Percentiles rank a stretch among this genome's conserved stretches.
Conservation (phyloP, 2,797 vertebrate species). For the Cebuella pygmaea region DNA sequence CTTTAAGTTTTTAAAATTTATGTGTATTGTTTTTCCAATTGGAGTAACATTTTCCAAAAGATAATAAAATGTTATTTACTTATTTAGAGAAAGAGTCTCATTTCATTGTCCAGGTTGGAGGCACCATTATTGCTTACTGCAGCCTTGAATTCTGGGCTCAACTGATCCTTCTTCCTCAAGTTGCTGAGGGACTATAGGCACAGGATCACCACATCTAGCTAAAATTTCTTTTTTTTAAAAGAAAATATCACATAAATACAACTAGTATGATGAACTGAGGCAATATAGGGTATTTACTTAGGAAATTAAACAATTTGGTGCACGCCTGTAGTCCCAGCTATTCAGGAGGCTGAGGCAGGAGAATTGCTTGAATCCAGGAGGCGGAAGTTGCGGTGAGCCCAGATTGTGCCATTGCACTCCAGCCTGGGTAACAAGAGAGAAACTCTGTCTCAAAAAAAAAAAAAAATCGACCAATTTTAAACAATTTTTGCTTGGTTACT, state of each 20-base stretch:
- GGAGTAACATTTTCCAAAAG: background rate
- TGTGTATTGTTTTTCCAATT: background rate
- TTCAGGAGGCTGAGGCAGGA: no score
- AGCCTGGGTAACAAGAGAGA: no score
- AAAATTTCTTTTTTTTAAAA: background rate
- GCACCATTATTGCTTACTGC: background rate
- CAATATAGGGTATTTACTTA: background rate
- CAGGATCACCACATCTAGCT: background rate
- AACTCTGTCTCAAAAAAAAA: no score
- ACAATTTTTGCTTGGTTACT: background rate
- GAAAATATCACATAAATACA: background rate
- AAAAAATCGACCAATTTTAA: background rate
- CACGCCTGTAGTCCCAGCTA: no score
- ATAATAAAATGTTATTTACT: background rate
- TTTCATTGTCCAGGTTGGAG: background rate
- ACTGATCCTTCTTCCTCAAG: background rate
- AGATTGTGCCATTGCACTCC: no score
- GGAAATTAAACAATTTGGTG: background rate
- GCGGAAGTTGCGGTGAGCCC: fast-evolving
- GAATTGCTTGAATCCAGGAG: no score
- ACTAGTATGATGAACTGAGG: background rate
- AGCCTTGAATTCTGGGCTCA: background rate
- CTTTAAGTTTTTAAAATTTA: background rate
- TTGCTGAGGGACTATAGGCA: background rate
- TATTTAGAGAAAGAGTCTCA: background rate